Base-by-base conservation (phyloP, 2,113 vertebrate genomes). In the Neolamprologus kungweensis region DNA sequence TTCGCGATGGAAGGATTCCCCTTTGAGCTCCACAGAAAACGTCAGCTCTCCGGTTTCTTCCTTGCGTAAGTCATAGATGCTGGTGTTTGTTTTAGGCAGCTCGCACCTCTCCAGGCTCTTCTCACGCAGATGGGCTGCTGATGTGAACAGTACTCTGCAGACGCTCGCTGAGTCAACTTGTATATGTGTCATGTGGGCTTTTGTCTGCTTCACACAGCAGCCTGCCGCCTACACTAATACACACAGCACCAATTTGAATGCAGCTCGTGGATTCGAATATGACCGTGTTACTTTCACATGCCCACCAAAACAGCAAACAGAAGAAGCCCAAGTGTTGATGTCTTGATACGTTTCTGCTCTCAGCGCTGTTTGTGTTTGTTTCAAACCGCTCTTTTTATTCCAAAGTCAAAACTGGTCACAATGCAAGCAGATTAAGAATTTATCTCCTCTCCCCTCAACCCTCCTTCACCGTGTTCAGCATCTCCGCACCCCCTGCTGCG, bases 401-500 rank as follows among this genome's bases (percentile, higher is more conserved):
- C 2, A 55, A 75, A 78, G 31, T 47, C 31, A 54, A 53, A 51
- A n/a, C 19, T 53, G 60, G 42, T 19, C 37, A 14, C 51, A 82
- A 80, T 42, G 81, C 79, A 50, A 53, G 35, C 40, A 82, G 63
- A 87, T 80, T 6, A 63, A 35, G 21, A 85, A 45, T 28, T 35
- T 14, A 21, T 53, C 11, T 26, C 35, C 17, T 80, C 50, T n/a
- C 40, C 6, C 17, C 26, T 50, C 40, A 23, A 50, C 81, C 82
- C 58, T 89, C 60, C 50, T 53, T 75, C 85, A 79, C 71, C 81
- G 21, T n/a, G 55, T 21, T 21, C 83, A 65, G 81, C 81, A 21
- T 88, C 90, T 75, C 80, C 60, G 65, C 83, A 51, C 79, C 83
- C 75, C 73, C 86, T 63, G 85, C 91, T 88, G 81, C 8, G 53